phyloP scores from a whole-genome alignment of 64 coral and sea anemone species.

The Pocillopora verrucosa region DNA sequence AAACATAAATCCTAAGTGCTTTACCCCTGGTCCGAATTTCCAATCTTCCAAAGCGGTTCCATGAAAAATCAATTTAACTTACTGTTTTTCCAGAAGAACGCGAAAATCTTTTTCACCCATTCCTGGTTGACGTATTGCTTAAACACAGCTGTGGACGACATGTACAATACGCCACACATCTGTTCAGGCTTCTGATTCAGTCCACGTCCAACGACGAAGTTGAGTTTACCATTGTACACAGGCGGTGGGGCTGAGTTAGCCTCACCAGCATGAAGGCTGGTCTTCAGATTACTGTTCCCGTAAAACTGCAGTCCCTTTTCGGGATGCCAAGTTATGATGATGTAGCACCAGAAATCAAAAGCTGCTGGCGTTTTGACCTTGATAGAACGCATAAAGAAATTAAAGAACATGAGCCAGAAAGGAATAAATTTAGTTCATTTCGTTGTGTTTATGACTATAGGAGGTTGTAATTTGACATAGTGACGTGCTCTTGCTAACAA shows the following conservation, averaged over 20 bases:
- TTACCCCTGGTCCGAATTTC: too few relatives aligned
- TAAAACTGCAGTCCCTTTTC: conserved; percentile 68
- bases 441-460: not conserved
- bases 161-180: conserved; percentile 72
- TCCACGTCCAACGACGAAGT: conserved; percentile 76
- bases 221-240: conserved; percentile 46
- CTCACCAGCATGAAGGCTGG: not conserved
- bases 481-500: too few relatives aligned
- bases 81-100: conserved; percentile 90
- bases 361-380: conserved; percentile 46
- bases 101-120: conserved; percentile 67
- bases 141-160: conserved; percentile 88
- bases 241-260: conserved; percentile 18
- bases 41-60: too few relatives aligned
- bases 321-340: conserved; percentile 84
- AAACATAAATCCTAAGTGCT: too few relatives aligned
- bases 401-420: not conserved
- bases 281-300: conserved; percentile 38
- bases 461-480: too few relatives aligned
- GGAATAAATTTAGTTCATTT: not conserved
- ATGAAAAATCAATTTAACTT: conserved; percentile 29
- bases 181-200: conserved; percentile 30
- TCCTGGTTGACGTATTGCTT: conserved; percentile 64
- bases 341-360: conserved; percentile 72
- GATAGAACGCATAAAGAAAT: not conserved